Base-by-base conservation (phyloP, 2,113 vertebrate genomes). In the Chionis minor region DNA sequence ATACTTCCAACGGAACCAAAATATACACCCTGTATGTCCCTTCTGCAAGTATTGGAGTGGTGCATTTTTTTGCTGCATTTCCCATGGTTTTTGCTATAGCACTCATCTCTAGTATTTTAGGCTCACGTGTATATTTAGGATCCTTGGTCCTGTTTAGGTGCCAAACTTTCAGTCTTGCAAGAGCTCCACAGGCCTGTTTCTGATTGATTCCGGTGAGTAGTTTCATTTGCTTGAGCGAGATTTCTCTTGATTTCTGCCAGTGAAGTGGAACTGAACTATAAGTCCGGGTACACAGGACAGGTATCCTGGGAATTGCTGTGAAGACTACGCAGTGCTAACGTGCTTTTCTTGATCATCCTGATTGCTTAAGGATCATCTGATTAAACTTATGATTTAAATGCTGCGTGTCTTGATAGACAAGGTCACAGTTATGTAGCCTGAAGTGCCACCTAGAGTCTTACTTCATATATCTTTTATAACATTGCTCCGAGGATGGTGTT, bases 371-470 rank as follows among this genome's bases (percentile, higher is more conserved):
- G 87, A 88, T 89, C 71, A 82, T 70, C 79, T 92, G 87, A 92
- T 91, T 94, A 94, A 94, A 92, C 30, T 30, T 74, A 33, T 3
- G 30, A 69, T 95, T 93, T 93, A 96, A 86, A 94, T 94, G 67
- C 38, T 81, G 23, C 2, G 0, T 92, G 35, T 89, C 80, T 96
- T 85, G 78, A 93, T 86, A 84, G 83, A 88, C 63, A 86, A 85
- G 90, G 88, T 95, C 95, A 94, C 65, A 65, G 94, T 97, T 96
- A 81, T 12, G 70, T 71, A 96, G 90, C 91, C 88, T 96, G 93
- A 97, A 96, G 92, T 97, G 94, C 97, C 96, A 97, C 94, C 97
- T 96, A 94, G 94, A 97, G 96, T 91, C 93, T 94, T 88, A n/a
- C 67, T 97, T 92, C 81, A 72, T 59, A 0, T 79, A 82, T 92